Base-by-base conservation (phyloP, 2,113 vertebrate genomes). In the Stegastes partitus region DNA sequence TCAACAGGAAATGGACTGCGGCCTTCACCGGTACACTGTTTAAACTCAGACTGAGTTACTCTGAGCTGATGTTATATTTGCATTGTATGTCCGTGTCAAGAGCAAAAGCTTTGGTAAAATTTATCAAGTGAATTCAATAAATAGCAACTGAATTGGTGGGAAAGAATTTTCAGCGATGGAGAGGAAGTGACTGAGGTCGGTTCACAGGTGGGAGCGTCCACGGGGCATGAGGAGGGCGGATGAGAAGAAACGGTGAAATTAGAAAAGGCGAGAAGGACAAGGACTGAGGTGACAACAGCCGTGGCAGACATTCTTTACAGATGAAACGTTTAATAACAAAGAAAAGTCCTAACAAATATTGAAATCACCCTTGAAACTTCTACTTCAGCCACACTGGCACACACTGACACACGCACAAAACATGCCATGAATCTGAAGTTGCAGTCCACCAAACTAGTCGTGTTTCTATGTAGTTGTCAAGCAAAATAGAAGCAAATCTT, bases 301-400 rank as follows among this genome's bases (percentile, higher is more conserved):
- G 64, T 21, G 37, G 19, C 16, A 75, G 49, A 54, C 19, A 4
- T 56, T 39, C 28, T 23, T 77, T 53, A 34, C 26, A 25, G 42
- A 49, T 39, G 26, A 49, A 75, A 61, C 54, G 42, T 59, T 19
- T 19, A 45, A 69, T 57, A 70, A 76, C 86, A 70, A 82, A 68
- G 45, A 25, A 45, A 78, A 55, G 68, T 34, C 47, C 69, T 34
- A 28, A 84, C 74, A 86, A 70, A 80, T 78, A 85, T 81, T 87
- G 42, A 85, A 83, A 89, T 81, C 65, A 85, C 77, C 68, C 74
- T 80, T 72, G 75, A 83, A 68, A 57, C 74, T 37, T 19, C 57
- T 74, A 28, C 21, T 74, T 18, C 57, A 47, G 47, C n/a, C 58
- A 57, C 51, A 65, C n/a, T 9, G 23, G n/a, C 53, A 50, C 73